Percentiles rank a stretch among this genome's conserved stretches.
Evolutionary conservation across 1,140 invertebrate species (phyloP).

Genomic region (Drosophila nigromelanica): DNA sequence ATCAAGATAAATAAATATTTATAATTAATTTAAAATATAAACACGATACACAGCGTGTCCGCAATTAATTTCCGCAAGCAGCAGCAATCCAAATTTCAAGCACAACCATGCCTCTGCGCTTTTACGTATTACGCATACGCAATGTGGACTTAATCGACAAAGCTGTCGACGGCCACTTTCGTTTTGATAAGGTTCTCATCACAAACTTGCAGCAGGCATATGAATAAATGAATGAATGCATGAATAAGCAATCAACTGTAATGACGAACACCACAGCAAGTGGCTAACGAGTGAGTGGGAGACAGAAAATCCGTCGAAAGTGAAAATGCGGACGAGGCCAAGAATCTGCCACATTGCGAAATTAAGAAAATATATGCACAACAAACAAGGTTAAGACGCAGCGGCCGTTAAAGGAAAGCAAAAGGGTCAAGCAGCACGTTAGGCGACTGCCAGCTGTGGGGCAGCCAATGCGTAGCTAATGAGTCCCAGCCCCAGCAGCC

Average conservation of each 20-base stretch:
- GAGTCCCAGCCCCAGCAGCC: conserved; percentile 54
- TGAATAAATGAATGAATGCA: conserved; percentile 80
- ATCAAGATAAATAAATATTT: conserved; percentile 82
- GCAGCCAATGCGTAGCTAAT: conserved; percentile 59
- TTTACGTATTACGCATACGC: conserved; percentile 23
- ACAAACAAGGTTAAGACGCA: conserved; percentile 41
- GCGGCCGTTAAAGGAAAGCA: conserved; percentile 23
- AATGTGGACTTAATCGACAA: conserved; percentile 17
- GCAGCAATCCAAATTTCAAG: neutral
- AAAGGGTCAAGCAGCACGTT: conserved; percentile 33
- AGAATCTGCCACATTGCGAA: conserved; percentile 31
- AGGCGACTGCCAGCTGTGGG: conserved; percentile 26
- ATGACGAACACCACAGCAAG: conserved; percentile 53
- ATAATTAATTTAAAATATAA: conserved; percentile 83
- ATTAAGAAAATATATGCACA: conserved; percentile 70
- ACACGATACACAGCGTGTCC: conserved; percentile 55
- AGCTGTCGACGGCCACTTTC: conserved; percentile 26
- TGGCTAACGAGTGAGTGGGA: conserved; percentile 4
- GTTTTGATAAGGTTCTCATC: conserved; percentile 62
- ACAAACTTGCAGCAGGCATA: conserved; percentile 52
- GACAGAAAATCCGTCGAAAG: neutral
- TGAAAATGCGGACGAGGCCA: neutral
- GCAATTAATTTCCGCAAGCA: conserved; percentile 72
- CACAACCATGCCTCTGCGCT: neutral
- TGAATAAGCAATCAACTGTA: conserved; percentile 80